Evolutionary conservation across 30 jellyfish, hydroid and myxozoan genomes (phyloP).

Genomic region (Sanderia malayensis): DNA sequence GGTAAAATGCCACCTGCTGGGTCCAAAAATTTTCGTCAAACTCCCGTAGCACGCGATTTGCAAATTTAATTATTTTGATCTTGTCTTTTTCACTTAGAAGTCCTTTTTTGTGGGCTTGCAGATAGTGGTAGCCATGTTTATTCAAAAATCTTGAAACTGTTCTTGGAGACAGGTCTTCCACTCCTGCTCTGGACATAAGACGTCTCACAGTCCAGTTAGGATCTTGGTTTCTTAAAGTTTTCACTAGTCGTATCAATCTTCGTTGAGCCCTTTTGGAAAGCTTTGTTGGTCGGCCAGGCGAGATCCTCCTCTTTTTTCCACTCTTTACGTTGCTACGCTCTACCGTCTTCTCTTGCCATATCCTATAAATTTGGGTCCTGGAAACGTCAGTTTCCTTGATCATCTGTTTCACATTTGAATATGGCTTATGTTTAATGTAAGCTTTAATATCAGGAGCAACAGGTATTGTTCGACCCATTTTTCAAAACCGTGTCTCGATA

Average conservation of each 20-base stretch:
- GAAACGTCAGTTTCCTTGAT: constrained; percentile 1
- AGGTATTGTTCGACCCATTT: background rate
- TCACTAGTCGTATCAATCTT: constrained; percentile 1
- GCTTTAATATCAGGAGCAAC: constrained; percentile 1
- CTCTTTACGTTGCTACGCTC: constrained; percentile 1
- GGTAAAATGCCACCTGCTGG: constrained; percentile 27
- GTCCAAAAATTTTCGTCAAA: constrained; percentile 20
- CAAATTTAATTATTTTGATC: constrained; percentile 17
- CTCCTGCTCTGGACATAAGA: constrained; percentile 26
- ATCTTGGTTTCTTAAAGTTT: constrained; percentile 5
- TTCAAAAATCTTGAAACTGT: constrained; percentile 23
- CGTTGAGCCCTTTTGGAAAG: constrained; percentile 24
- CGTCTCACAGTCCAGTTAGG: constrained; percentile 30
- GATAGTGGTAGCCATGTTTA: constrained; percentile 37
- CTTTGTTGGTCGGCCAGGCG: constrained; percentile 26
- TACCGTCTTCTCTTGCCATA: background rate
- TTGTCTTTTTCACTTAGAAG: constrained; percentile 41
- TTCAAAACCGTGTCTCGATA: background rate
- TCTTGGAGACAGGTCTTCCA: constrained; percentile 4
- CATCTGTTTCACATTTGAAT: background rate
- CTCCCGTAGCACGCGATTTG: constrained; percentile 2
- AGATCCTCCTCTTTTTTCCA: background rate
- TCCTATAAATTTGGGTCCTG: constrained; percentile 3
- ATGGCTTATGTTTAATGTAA: constrained; percentile 1
- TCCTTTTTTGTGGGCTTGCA: constrained; percentile 46